Evolutionary conservation across 1,140 invertebrate genomes (phyloP).

Genomic region (Belonocnema kinseyi): DNA sequence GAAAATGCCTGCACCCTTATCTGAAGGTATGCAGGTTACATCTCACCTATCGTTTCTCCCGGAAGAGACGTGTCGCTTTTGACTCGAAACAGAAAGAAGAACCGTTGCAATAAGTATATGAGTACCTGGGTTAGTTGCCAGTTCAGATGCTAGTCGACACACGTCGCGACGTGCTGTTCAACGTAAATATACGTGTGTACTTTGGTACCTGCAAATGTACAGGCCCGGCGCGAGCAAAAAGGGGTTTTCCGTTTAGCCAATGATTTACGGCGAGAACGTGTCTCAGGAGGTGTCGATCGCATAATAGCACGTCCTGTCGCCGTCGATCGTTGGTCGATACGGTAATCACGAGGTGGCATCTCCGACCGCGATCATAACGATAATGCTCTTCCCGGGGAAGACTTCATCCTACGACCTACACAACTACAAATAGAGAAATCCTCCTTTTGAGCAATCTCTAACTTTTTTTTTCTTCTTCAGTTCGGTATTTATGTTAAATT

Average conservation of each 20-base stretch:
- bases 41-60: conserved; percentile 4
- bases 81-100: conserved; percentile 2
- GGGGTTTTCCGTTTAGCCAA: conserved; percentile 65
- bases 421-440: conserved; percentile 38
- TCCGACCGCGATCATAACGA: conserved; percentile 67
- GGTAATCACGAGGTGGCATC: conserved; percentile 71
- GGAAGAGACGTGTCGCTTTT: conserved; percentile 20
- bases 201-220: conserved; percentile 23
- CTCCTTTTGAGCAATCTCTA: conserved; percentile 28
- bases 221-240: conserved; percentile 32
- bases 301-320: conserved; percentile 70
- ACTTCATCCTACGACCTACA: conserved; percentile 60
- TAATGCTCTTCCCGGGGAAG: conserved; percentile 66
- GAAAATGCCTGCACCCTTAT: not conserved
- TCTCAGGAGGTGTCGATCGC: conserved; percentile 71
- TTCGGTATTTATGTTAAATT: no score
- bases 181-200: conserved; percentile 26
- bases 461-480: no score
- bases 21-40: not conserved
- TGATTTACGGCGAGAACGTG: conserved; percentile 69
- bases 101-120: conserved; percentile 27
- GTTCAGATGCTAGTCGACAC: conserved; percentile 19
- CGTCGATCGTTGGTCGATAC: conserved; percentile 70
- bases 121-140: not conserved
- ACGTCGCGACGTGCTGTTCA: conserved; percentile 23